Evolutionary conservation across 1,140 invertebrate species (phyloP), one percentile per base, ranked within the genome.

Genomic region (Drosophila nannoptera): DNA sequence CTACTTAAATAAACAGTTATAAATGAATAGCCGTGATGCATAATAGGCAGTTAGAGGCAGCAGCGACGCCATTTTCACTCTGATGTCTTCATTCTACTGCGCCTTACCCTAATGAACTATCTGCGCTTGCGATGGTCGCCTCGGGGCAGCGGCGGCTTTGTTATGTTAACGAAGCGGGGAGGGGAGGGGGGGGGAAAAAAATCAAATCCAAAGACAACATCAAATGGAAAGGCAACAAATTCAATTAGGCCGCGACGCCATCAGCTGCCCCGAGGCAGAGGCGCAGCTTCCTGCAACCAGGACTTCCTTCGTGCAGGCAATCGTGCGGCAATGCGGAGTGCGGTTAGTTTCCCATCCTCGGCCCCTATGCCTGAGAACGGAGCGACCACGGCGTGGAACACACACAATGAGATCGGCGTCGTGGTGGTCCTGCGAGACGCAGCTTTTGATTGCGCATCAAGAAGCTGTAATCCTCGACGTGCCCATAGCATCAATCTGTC

Each of bases 161-260:
- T 84, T 74, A 68, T 86, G 76, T 48, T 81, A 73, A 75, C 61
- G 22, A 22, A 3, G 3, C 22, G 22, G 22, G n/a, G n/a, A n/a
- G n/a, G n/a, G n/a, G n/a, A n/a, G n/a, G n/a, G n/a, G n/a, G n/a
- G 22, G 22, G 22, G 3, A 22, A 58, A 36, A 63, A 61, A 45
- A 22, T 42, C 16, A 49, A 49, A 64, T 42, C 38, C 29, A 76
- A 62, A 77, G 55, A 75, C 64, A 83, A 83, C 78, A 82, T 72
- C 65, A 73, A 70, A 73, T 76, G 61, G 29, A 76, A 84, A 83
- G 80, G 81, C 73, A 80, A 80, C 80, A 84, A 83, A 83, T 83
- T 83, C 80, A 83, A 83, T 83, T 83, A 83, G 12, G 65, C 54
- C 53, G 63, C 80, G 71, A 61, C 73, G 80, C 69, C 74, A 63